Evolutionary conservation across 92 coral and sea anemone genomes (phyloP), one percentile per base, ranked within the genome.

Genomic region (Phenganax stokvisi): DNA sequence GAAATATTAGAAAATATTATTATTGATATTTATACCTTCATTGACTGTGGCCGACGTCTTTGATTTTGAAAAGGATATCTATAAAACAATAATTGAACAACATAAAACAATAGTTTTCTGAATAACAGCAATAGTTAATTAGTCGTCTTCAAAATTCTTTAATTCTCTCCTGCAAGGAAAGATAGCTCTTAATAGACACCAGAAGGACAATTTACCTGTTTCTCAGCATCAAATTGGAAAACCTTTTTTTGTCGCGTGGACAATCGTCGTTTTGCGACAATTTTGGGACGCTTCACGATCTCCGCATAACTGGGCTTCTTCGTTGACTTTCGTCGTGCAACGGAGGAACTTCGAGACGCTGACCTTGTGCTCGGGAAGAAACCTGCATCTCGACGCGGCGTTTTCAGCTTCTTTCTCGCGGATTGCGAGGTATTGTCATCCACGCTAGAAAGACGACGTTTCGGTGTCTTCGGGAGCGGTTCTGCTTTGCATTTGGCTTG

Each of bases 241-340:
- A 87, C 59, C 10, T 15, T 44, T 76, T 56, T 58, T 72, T 55
- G 71, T 69, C 58, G 60, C 66, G 86, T 66, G 67, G 82, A 30
- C 55, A 86, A 53, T 47, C 84, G 72, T 47, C 89, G 85, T 16
- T 83, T 86, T 51, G 88, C 88, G 54, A 90, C 85, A 88, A 87
- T 68, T 82, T 86, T 93, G 25, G 92, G 88, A 59, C 97, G 89
- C 83, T 92, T 92, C 16, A 94, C 88, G 12, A 94, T 89, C 83
- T 94, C 98, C 9, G 98, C 98, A 85, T 94, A 94, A 8, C 97
- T 94, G 7, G 98, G 98, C 79, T 81, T 91, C 70, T 89, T 74
- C 17, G 80, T 52, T 0, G 85, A 75, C 74, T 87, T 81, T 67
- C 74, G 70, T 27, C 82, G 58, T 5, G 55, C 51, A 47, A 78